phyloP scores from a whole-genome alignment of 2,888 invertebrate genomes.

The Sisyra nigra region DNA sequence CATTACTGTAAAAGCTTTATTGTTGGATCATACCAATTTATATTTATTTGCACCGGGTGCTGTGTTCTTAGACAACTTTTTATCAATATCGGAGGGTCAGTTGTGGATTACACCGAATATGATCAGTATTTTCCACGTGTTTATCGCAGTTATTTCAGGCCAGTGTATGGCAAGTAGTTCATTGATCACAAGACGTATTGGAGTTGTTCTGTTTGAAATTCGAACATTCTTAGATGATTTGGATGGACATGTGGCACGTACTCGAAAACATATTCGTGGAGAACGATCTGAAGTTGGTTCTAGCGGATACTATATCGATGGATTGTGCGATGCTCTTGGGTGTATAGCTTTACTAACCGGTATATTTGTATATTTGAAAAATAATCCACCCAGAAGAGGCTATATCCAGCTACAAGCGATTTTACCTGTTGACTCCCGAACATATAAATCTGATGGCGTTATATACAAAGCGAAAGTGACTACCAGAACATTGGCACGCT shows the following conservation, averaged over 20 bases:
- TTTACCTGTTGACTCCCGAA: constrained; percentile 26
- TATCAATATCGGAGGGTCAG: constrained; percentile 25
- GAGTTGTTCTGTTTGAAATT: constrained; percentile 61
- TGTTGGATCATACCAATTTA: constrained; percentile 71
- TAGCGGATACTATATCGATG: constrained; percentile 68
- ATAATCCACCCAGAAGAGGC: constrained; percentile 56
- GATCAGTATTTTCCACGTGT: constrained; percentile 66
- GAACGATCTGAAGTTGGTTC: constrained; percentile 69
- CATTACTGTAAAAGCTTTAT: constrained; percentile 67
- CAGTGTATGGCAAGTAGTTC: constrained; percentile 59
- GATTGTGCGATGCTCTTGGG: constrained; percentile 64
- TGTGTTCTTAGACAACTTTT: constrained; percentile 49
- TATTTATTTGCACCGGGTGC: constrained; percentile 69
- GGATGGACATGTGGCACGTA: constrained; percentile 74
- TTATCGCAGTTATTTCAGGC: constrained; percentile 57
- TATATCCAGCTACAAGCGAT: constrained; percentile 49
- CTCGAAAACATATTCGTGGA: constrained; percentile 54
- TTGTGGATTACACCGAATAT: constrained; percentile 61
- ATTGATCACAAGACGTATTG: constrained; percentile 51
- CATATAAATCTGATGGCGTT: constrained; percentile 32
- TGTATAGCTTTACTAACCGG: constrained; percentile 56
- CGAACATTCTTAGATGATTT: constrained; percentile 72
- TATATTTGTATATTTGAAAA: constrained; percentile 47
- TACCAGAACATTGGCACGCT: constrained; percentile 46
- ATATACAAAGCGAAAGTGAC: constrained; percentile 52